Conservation (phyloP, 2,888 invertebrate genomes). For the Dryobota labecula region DNA sequence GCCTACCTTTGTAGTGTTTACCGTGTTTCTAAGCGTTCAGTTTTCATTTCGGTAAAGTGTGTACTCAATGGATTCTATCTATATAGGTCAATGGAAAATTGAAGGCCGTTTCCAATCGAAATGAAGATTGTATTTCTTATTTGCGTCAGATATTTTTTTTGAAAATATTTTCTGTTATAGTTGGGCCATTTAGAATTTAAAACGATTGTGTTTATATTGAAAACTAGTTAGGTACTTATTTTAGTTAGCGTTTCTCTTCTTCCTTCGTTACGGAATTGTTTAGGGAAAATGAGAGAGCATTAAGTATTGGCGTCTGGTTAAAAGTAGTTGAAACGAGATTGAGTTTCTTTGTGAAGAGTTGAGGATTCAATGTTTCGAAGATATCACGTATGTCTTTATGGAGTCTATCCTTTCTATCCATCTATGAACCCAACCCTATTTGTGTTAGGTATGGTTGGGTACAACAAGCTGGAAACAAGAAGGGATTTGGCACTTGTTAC, state of each 20-base stretch:
- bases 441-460: too few relatives aligned
- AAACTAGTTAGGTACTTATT: conserved; percentile 1
- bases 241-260: background rate
- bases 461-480: too few relatives aligned
- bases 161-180: conserved; percentile 19
- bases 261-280: background rate
- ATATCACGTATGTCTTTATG: background rate
- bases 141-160: conserved; percentile 19
- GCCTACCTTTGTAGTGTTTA: conserved; percentile 73
- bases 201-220: conserved; percentile 28
- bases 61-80: conserved; percentile 70
- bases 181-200: conserved; percentile 22
- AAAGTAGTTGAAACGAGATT: background rate
- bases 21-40: conserved; percentile 70
- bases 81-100: conserved; percentile 73
- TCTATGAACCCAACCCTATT: too few relatives aligned
- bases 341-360: background rate
- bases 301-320: background rate
- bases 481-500: too few relatives aligned
- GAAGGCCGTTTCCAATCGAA: conserved; percentile 40
- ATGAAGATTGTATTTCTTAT: conserved; percentile 56
- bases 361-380: background rate
- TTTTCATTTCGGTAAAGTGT: conserved; percentile 73
- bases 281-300: background rate
- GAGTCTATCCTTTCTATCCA: too few relatives aligned